Evolutionary conservation across 2,888 invertebrate species (phyloP).

Genomic region (Pterostichus madidus): DNA sequence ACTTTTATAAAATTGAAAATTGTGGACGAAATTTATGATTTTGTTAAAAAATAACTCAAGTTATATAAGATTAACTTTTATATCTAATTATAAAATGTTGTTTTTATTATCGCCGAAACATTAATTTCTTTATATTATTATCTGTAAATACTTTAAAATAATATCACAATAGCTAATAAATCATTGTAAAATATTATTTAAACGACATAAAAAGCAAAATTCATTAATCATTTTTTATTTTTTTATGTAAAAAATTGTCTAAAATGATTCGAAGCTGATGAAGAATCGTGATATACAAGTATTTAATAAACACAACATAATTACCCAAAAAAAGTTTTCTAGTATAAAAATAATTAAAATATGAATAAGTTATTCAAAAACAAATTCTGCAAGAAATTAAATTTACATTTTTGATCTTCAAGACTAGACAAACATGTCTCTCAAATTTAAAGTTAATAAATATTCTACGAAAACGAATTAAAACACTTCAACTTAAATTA

Average conservation of each 20-base stretch:
- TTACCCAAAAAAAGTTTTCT: background rate
- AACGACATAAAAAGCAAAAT: background rate
- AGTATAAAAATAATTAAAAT: background rate
- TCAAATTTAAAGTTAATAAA: background rate
- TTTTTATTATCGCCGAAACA: too few species aligned
- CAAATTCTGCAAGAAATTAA: background rate
- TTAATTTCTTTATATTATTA: too few species aligned
- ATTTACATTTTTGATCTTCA: background rate
- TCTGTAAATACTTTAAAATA: too few species aligned
- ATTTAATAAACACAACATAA: background rate
- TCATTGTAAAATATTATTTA: background rate
- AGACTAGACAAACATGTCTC: slow-evolving; percentile 1
- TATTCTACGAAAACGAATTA: background rate
- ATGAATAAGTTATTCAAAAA: too few species aligned
- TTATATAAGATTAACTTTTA: too few species aligned
- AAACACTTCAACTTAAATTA: slow-evolving; percentile 3
- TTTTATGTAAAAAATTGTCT: background rate
- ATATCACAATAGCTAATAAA: background rate
- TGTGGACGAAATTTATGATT: too few species aligned
- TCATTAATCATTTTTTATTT: background rate
- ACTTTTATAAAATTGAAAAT: too few species aligned
- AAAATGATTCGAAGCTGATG: background rate
- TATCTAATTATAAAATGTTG: too few species aligned
- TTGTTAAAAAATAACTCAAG: too few species aligned
- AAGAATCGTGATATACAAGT: background rate